These are phyloP conservation scores for Germaria angustata DNA, from an alignment of 2,888 invertebrate genomes.

Conservation along the genomic window DNA sequence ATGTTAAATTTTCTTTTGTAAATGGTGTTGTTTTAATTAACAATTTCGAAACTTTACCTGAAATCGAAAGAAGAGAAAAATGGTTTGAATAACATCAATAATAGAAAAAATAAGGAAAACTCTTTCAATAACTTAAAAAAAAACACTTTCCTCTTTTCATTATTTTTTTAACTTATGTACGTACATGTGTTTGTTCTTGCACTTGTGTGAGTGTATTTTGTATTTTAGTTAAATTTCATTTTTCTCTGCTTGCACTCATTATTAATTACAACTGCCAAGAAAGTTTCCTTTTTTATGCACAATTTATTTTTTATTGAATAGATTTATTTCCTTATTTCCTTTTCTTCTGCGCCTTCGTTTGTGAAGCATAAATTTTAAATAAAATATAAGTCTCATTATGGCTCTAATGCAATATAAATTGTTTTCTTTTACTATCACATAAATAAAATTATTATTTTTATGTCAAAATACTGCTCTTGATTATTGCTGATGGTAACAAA, in stretches of 20 bases:
- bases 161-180: neutral
- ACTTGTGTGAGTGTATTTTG: neutral
- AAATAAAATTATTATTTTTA: neutral
- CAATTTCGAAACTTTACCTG: slow-evolving; percentile 2
- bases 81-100: neutral
- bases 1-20: neutral
- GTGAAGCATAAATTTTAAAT: neutral
- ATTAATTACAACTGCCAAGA: slow-evolving; percentile 47
- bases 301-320: slow-evolving; percentile 9
- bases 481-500: slow-evolving; percentile 47
- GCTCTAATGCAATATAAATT: slow-evolving; percentile 31
- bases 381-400: neutral
- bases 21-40: slow-evolving; percentile 43
- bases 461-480: slow-evolving; percentile 31
- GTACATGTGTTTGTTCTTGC: neutral
- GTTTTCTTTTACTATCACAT: neutral
- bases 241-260: slow-evolving; percentile 22
- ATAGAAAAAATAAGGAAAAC: neutral
- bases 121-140: neutral
- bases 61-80: slow-evolving; percentile 10
- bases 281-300: slow-evolving; percentile 15
- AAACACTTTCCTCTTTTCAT: neutral
- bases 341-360: neutral
- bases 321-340: slow-evolving; percentile 26
- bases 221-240: neutral